Evolutionary conservation across 2,888 invertebrate species (phyloP), one percentile per base, ranked within the genome.

Genomic region (Hanleya hanleyi): DNA sequence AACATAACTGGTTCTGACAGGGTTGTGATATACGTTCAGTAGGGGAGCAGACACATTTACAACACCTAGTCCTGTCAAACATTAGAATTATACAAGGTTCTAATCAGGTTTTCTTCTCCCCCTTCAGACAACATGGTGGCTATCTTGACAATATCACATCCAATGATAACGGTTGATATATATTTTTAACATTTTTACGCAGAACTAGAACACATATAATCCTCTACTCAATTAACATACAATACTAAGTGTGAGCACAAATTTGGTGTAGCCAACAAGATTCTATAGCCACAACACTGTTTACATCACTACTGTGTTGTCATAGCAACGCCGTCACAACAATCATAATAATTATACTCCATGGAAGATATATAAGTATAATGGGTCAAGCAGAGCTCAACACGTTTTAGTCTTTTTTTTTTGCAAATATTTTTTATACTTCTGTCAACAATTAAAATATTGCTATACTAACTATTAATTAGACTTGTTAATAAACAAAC

Each of bases 391-490:
- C 47, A 47, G 22, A 47, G n/a, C 3, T 47, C 47, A 57, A 29
- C n/a, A n/a, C n/a, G n/a, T n/a, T n/a, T n/a, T n/a, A n/a, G 29
- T 57, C 29, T 15, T 57, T 32, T 29, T 57, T 7, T 57, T 57
- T 57, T 12, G 22, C 4, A 57, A 26, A 57, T 4, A 7, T 57
- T 29, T 57, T 57, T 57, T 15, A 29, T 32, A 18, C 29, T 32
- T 57, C 29, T 57, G 2, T 29, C 12, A 29, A 57, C 22, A 22
- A 57, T 29, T 57, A 15, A 57, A 57, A 57, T 57, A 57, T 57
- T 57, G 57, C 57, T 57, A 57, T 57, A n/a, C 47, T 47, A 47
- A 57, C 57, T 57, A 32, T 57, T 57, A 22, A 57, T 57, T 57
- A 29, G 26, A 57, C 47, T n/a, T 47, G 47, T 47, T 47, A 47